Conservation (phyloP, 1,140 invertebrate species). For the Papilio glaucus region DNA sequence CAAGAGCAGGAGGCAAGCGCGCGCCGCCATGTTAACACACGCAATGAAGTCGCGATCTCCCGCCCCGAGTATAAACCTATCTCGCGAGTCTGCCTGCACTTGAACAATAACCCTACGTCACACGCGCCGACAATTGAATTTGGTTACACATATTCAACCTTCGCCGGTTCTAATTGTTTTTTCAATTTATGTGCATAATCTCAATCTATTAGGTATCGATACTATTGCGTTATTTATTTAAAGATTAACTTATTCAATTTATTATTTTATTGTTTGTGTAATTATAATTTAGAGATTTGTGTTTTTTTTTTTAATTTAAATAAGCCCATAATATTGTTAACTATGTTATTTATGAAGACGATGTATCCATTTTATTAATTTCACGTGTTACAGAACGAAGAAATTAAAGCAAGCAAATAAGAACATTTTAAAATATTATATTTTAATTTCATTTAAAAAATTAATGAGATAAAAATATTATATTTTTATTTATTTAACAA, state of each 20-base stretch:
- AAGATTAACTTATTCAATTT: background rate
- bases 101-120: slow-evolving; percentile 57
- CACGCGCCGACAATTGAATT: slow-evolving; percentile 53
- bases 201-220: slow-evolving; percentile 6
- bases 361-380: no score
- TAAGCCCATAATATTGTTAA: no score
- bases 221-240: background rate
- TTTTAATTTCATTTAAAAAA: no score
- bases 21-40: slow-evolving; percentile 63
- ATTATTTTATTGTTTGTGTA: no score
- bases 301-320: no score
- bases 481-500: no score
- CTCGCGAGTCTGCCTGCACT: slow-evolving; percentile 40
- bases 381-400: no score
- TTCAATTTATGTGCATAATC: slow-evolving; percentile 36
- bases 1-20: slow-evolving; percentile 65
- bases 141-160: slow-evolving; percentile 44
- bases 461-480: no score
- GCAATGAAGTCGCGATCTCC: slow-evolving; percentile 56
- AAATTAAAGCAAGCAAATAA: no score
- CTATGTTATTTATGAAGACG: no score
- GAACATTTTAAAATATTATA: no score
- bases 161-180: slow-evolving; percentile 17
- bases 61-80: slow-evolving; percentile 43
- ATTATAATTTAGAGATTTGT: no score